These are phyloP conservation scores for Gallinago jamesoni DNA, from an alignment of 2,113 vertebrate species.

Conservation along the genomic window DNA sequence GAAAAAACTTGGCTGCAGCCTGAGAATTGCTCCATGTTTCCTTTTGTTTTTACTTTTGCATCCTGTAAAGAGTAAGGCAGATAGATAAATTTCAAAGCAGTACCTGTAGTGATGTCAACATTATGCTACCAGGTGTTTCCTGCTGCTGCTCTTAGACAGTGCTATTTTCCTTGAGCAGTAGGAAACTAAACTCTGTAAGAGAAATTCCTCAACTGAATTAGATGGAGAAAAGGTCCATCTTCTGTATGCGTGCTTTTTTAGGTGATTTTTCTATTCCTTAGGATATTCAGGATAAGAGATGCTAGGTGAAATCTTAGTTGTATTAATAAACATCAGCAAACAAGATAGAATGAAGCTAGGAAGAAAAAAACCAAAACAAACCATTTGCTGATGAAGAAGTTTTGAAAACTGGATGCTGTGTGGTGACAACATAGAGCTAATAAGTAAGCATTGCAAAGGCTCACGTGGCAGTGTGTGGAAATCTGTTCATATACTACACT, in stretches of 20 bases:
- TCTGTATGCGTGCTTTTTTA: neutral
- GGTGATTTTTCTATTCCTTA: neutral
- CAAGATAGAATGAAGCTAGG: neutral
- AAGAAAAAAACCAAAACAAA: neutral
- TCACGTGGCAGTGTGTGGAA: neutral
- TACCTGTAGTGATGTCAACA: neutral
- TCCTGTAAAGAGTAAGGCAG: neutral
- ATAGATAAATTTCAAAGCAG: neutral
- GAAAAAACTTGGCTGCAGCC: neutral
- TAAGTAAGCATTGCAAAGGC: neutral
- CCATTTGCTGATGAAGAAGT: neutral
- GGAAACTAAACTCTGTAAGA: neutral
- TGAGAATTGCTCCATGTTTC: neutral
- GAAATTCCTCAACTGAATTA: neutral
- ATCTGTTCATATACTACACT: neutral
- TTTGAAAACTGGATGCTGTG: neutral
- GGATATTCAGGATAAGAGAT: neutral
- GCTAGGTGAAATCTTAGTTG: neutral
- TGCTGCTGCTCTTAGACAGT: neutral
- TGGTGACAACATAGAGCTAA: neutral
- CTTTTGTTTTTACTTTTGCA: neutral
- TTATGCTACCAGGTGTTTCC: neutral
- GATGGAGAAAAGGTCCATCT: neutral
- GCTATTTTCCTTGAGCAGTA: neutral
- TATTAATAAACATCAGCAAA: neutral